Percentiles rank a stretch among this genome's conserved stretches.
Conservation (phyloP, 2,888 invertebrate genomes). For the Drosophila setosimentum region DNA sequence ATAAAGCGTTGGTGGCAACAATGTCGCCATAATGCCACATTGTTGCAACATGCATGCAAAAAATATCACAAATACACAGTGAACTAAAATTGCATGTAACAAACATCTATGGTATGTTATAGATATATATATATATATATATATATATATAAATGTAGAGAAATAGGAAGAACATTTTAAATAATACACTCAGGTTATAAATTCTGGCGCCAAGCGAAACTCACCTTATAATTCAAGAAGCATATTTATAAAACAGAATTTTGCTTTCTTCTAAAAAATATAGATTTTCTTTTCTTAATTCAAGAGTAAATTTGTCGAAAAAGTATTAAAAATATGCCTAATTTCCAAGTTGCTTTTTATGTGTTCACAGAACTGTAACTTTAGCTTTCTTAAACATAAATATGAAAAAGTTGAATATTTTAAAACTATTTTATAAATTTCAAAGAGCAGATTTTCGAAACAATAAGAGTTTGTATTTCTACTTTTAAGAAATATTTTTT, state of each 20-base stretch:
- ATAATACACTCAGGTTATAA: not conserved
- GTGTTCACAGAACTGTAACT: too few species aligned
- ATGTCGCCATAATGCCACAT: conserved; percentile 33
- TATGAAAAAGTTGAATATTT: not conserved
- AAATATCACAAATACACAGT: conserved; percentile 14
- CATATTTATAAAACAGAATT: not conserved
- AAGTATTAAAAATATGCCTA: too few species aligned
- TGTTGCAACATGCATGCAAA: conserved; percentile 32
- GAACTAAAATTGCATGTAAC: not conserved
- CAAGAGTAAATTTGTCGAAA: too few species aligned
- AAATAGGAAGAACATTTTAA: not conserved
- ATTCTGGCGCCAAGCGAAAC: not conserved
- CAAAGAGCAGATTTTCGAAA: not conserved
- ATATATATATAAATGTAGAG: not conserved
- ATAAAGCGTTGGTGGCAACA: conserved; percentile 46
- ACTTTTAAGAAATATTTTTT: not conserved
- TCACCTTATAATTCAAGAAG: not conserved
- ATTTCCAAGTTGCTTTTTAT: too few species aligned
- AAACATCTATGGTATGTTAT: not conserved
- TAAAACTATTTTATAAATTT: not conserved
- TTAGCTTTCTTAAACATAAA: not conserved
- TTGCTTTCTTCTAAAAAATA: not conserved
- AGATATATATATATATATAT: not conserved
- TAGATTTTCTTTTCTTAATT: not conserved
- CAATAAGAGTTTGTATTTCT: not conserved